These are phyloP conservation scores for Zaprionus bogoriensis DNA, from an alignment of 2,888 invertebrate species.

Conservation along the genomic window DNA sequence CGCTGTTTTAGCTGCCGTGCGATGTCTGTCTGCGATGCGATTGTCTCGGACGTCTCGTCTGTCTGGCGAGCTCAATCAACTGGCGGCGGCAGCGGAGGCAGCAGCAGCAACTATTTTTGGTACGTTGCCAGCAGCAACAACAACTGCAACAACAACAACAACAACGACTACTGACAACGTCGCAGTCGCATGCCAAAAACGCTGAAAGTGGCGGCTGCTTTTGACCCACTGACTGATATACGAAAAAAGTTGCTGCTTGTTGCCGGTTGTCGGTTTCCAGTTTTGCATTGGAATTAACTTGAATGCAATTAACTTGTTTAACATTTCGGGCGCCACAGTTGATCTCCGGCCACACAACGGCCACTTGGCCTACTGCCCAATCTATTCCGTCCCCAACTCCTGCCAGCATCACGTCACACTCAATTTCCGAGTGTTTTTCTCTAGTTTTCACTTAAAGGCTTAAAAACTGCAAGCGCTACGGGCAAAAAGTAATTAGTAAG, in stretches of 20 bases:
- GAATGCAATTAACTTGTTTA: slow-evolving; percentile 75
- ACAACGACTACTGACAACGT: slow-evolving; percentile 28
- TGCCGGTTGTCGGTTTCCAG: slow-evolving; percentile 41
- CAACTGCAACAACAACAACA: slow-evolving; percentile 7
- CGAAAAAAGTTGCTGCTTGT: slow-evolving; percentile 45
- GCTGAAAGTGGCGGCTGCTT: slow-evolving; percentile 65
- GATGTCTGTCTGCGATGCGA: slow-evolving; percentile 30
- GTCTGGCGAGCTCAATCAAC: slow-evolving; percentile 65
- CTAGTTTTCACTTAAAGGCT: slow-evolving; percentile 12
- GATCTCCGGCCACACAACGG: slow-evolving; percentile 26
- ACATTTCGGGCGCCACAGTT: slow-evolving; percentile 57
- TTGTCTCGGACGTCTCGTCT: slow-evolving; percentile 35
- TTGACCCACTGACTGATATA: slow-evolving; percentile 76
- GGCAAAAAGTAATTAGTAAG: slow-evolving; percentile 5
- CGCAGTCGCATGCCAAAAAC: slow-evolving; percentile 68
- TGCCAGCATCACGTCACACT: neutral
- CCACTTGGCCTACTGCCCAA: slow-evolving; percentile 27
- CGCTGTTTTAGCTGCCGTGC: slow-evolving; percentile 15
- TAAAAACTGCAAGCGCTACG: slow-evolving; percentile 1
- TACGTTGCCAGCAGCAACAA: slow-evolving; percentile 50
- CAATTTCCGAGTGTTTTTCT: neutral
- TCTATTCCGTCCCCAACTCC: neutral
- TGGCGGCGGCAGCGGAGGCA: slow-evolving; percentile 5
- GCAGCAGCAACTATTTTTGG: slow-evolving; percentile 67
- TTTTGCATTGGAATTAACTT: slow-evolving; percentile 39